Conservation (phyloP, 2,888 invertebrate genomes). For the Rhagium mordax region DNA sequence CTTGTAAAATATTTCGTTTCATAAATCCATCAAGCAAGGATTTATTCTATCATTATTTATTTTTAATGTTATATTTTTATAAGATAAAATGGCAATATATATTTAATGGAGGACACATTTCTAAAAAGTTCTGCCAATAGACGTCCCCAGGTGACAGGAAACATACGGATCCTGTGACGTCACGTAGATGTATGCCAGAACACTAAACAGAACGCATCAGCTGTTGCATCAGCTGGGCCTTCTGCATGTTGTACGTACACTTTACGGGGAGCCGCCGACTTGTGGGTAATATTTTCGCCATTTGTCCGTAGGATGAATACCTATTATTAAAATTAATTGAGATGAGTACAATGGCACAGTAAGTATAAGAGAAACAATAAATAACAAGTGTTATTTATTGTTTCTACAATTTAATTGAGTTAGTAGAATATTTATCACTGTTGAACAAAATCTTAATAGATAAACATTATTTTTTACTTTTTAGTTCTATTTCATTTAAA, state of each 20-base stretch:
- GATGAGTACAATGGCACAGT: neutral
- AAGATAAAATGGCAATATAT: neutral
- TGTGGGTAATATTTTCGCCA: constrained; percentile 7
- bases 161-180: constrained; percentile 35
- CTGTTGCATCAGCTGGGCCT: constrained; percentile 37
- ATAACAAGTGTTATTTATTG: too few species aligned
- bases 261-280: neutral
- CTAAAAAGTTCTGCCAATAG: neutral
- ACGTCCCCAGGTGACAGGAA: constrained; percentile 35
- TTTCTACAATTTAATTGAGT: too few species aligned
- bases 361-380: neutral
- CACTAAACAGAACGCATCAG: constrained; percentile 23
- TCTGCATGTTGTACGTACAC: neutral
- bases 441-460: too few species aligned
- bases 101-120: neutral
- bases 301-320: neutral
- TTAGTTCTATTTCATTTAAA: too few species aligned
- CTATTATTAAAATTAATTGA: neutral
- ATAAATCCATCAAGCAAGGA: neutral
- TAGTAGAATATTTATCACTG: too few species aligned
- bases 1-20: neutral
- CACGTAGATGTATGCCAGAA: constrained; percentile 17
- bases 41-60: neutral
- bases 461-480: too few species aligned
- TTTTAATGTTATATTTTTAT: neutral